A percentile compares a stretch with the other conserved stretches of the same genome.
These are phyloP conservation scores for Notolabrus celidotus DNA, from an alignment of 2,797 vertebrate species.

Conservation along the genomic window DNA sequence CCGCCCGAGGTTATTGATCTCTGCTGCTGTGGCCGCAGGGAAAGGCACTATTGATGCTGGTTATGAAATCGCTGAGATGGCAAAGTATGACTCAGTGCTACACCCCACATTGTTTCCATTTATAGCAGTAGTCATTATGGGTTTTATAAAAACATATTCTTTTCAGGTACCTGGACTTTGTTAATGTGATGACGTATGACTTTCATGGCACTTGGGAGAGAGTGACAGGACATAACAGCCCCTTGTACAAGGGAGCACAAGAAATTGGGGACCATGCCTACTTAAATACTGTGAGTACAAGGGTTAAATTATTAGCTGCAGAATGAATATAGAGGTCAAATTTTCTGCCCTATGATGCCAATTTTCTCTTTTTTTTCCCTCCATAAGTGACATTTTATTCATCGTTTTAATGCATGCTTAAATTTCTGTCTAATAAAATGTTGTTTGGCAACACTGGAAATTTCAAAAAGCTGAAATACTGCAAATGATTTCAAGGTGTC, in stretches of 20 bases:
- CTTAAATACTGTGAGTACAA: conserved; percentile 81
- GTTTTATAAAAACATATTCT: conserved; percentile 17
- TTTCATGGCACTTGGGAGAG: conserved; percentile 86
- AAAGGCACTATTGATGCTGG: conserved; percentile 74
- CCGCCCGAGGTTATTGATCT: conserved; percentile 74
- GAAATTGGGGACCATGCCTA: conserved; percentile 75
- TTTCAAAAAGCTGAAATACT: too few species aligned
- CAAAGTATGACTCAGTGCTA: conserved; percentile 67
- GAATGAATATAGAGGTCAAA: neutral
- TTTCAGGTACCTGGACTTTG: conserved; percentile 85
- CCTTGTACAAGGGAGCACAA: conserved; percentile 78
- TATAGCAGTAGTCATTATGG: neutral
- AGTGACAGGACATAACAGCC: conserved; percentile 87
- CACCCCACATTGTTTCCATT: neutral
- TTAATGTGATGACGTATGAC: conserved; percentile 88
- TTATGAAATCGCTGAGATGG: conserved; percentile 82
- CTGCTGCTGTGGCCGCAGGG: conserved; percentile 82
- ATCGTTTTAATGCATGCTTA: neutral
- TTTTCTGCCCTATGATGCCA: neutral
- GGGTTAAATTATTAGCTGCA: neutral
- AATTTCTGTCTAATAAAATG: neutral
- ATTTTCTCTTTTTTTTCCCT: neutral
- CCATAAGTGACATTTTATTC: too few species aligned
- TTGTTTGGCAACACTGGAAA: too few species aligned
- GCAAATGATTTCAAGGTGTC: too few species aligned